phyloP scores from a whole-genome alignment of 1,140 invertebrate genomes.

The Aphis craccivora region DNA sequence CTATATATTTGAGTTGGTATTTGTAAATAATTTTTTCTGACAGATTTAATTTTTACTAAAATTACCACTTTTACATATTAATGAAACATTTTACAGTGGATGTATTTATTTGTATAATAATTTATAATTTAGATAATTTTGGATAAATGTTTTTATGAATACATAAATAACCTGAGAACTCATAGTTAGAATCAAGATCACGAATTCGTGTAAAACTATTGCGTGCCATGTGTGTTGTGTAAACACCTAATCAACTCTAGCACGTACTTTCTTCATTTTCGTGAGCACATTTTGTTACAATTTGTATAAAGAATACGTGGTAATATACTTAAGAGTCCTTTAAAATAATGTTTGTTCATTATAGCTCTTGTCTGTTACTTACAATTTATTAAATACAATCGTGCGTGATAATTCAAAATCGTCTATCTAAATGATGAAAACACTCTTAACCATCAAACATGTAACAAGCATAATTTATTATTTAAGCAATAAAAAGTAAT shows the following conservation, averaged over 20 bases:
- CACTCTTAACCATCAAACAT: background rate
- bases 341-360: conserved; percentile 48
- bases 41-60: background rate
- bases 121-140: background rate
- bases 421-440: conserved; percentile 9
- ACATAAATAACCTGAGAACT: background rate
- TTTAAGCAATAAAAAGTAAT: background rate
- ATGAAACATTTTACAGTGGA: background rate
- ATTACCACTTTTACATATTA: background rate
- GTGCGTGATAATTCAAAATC: conserved; percentile 35
- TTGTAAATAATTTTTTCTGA: background rate
- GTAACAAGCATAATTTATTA: background rate
- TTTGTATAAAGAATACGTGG: conserved; percentile 21
- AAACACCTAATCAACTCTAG: conserved; percentile 38
- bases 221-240: conserved; percentile 14
- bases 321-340: conserved; percentile 42
- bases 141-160: background rate
- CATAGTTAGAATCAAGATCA: background rate
- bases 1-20: background rate
- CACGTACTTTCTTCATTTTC: conserved; percentile 21
- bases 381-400: conserved; percentile 29
- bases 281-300: background rate
- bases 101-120: background rate
- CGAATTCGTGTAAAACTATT: conserved; percentile 23
- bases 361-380: conserved; percentile 4